Base-by-base conservation (phyloP, 92 coral and sea anemone genomes). In the Nematostella vectensis region DNA sequence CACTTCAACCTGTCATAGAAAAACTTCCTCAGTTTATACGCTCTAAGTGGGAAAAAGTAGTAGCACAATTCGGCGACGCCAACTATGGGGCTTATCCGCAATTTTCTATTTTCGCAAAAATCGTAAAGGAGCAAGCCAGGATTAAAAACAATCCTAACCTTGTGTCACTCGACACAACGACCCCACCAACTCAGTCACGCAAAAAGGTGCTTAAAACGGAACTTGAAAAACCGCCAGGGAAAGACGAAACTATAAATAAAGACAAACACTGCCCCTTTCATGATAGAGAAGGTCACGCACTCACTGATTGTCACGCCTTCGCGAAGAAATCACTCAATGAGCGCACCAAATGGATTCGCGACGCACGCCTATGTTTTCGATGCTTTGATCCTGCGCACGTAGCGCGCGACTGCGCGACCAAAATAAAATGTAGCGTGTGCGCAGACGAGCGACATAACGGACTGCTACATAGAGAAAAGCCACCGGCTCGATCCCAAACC, bases 331-430 rank as follows among this genome's bases (percentile, higher is more conserved):
- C 78, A 18, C 29, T 73, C 18, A 49, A 40, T 20, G 72, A 79
- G 31, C 67, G 33, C 25, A 74, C 67, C 11, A 47, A 74, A 37
- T 74, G 81, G 87, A 56, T 79, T 29, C 30, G 3, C 31, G 31
- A 60, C 31, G 79, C 76, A 17, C 74, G 86, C 20, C 70, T n/a
- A n/a, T 74, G 1, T 80, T 80, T 61, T 45, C 82, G 77, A 31
- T 81, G 82, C 52, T 24, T 68, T 17, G 40, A 67, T 16, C 37
- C 30, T 8, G 29, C 31, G 13, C 68, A 64, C 51, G 38, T 6
- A 19, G 58, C 29, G 17, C 45, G 39, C 30, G 71, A 40, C 45
- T 55, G 61, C 61, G 4, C 20, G 8, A 1, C 42, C 47, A 55
- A 30, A 27, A 13, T 29, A 16, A 55, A 21, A 2, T 55, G 61